A percentile compares a stretch with the other conserved stretches of the same genome.
Conservation (phyloP, 2,797 vertebrate genomes). For the Melanotaenia pygmaea region DNA sequence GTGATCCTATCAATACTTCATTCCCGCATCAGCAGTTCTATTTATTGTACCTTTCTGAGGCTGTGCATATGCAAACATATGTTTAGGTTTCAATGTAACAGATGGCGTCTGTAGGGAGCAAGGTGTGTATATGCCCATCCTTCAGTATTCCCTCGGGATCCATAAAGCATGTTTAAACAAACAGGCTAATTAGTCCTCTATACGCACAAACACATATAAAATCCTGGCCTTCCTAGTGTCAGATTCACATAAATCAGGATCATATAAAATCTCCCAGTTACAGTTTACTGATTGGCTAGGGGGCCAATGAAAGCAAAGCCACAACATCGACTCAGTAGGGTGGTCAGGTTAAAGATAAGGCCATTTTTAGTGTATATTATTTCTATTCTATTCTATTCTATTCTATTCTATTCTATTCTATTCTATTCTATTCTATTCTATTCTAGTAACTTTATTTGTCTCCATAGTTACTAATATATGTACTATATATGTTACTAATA, state of each 20-base stretch:
- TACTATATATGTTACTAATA: background rate
- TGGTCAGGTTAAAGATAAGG: background rate
- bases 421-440: no score
- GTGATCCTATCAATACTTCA: conserved; percentile 52
- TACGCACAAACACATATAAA: conserved; percentile 1
- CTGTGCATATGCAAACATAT: conserved; percentile 20
- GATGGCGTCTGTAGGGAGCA: conserved; percentile 73
- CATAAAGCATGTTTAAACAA: conserved; percentile 94
- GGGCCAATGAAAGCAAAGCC: background rate
- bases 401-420: no score
- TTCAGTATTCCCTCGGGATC: conserved; percentile 88
- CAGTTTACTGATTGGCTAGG: background rate
- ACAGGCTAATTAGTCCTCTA: conserved; percentile 87
- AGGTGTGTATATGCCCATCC: conserved; percentile 79
- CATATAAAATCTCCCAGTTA: background rate
- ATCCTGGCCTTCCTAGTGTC: background rate
- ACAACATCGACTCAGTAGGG: background rate
- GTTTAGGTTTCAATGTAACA: conserved; percentile 51
- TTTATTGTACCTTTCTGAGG: conserved; percentile 24
- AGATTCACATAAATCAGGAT: background rate
- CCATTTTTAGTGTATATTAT: background rate
- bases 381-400: no score
- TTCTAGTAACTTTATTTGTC: background rate
- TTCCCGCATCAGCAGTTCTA: conserved; percentile 50
- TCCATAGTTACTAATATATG: background rate